phyloP scores from a whole-genome alignment of 2,113 vertebrate genomes.

The Eira barbara region DNA sequence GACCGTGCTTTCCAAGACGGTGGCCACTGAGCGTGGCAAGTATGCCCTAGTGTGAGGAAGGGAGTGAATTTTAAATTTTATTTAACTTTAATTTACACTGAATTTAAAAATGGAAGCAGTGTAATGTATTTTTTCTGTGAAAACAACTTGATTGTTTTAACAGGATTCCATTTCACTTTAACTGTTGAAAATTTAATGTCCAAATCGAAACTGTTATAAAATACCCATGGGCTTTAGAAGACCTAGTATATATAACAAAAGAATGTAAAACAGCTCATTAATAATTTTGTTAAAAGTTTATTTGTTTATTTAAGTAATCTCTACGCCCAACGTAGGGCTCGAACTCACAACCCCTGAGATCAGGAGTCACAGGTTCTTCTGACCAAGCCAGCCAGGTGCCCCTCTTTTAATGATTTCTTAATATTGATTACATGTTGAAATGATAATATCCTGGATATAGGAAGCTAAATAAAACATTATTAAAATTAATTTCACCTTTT shows the following conservation, averaged over 20 bases:
- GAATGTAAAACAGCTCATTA: background rate
- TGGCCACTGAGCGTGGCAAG: background rate
- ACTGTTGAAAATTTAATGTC: constrained; percentile 24
- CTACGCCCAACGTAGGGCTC: background rate
- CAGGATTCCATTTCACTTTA: background rate
- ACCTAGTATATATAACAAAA: background rate
- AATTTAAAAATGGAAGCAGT: background rate
- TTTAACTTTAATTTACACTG: background rate
- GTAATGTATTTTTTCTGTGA: background rate
- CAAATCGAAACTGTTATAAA: background rate
- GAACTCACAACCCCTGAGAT: background rate
- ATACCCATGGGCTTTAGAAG: background rate
- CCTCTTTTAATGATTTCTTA: background rate
- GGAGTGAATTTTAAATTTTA: background rate
- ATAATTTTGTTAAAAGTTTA: background rate
- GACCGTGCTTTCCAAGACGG: fast-evolving
- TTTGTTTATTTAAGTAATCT: background rate
- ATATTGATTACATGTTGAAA: background rate
- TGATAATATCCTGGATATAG: background rate
- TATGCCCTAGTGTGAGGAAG: fast-evolving
- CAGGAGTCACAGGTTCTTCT: background rate
- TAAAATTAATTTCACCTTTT: background rate
- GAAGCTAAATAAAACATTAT: background rate
- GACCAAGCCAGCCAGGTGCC: background rate
- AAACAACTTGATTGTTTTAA: background rate